Evolutionary conservation across 2,113 vertebrate genomes (phyloP), one percentile per base, ranked within the genome.

Genomic region (Hiodon tergisus): DNA sequence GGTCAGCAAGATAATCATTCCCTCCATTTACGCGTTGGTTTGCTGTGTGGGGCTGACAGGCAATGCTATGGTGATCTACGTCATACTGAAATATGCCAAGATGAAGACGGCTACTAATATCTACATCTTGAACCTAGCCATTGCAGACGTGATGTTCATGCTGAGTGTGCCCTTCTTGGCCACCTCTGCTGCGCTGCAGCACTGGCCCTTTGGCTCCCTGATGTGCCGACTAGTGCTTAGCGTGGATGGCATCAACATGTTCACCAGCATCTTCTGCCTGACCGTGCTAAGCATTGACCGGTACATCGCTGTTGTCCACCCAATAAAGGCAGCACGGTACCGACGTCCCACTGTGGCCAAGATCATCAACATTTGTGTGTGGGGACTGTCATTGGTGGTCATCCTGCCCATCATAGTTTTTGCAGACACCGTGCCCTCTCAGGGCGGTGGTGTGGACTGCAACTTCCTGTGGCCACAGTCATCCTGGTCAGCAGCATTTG

Each of bases 231-330:
- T 85, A 67, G 83, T 83, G 50, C 71, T 81, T 67, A 85, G 78
- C 6, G 77, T 85, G 16, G 83, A 85, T 47, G 81, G 79, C 5
- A 79, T 83, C 67, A 85, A 85, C 80, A 78, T 80, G 71, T 85
- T 85, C 61, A 85, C 83, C 76, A 85, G 83, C 69, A 81, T 84
- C 73, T 84, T 84, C 78, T 84, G 83, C 78, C 79, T 84, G 50
- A 84, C 79, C 3, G 83, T 84, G 14, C 74, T 84, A 60, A 84
- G 83, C 63, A 73, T 83, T 8, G 76, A 77, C 51, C 76, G 76
- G 63, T 77, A 77, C 71, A 60, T 69, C 70, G 82, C 78, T 7
- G 83, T 84, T 73, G 83, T 83, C 54, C 83, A 84, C 72, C 83
- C 83, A 8, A 84, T 83, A 16, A 81, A 70, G 47, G 72, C 83